Conservation (phyloP, 2,888 invertebrate species). For the Chesias legatella region DNA sequence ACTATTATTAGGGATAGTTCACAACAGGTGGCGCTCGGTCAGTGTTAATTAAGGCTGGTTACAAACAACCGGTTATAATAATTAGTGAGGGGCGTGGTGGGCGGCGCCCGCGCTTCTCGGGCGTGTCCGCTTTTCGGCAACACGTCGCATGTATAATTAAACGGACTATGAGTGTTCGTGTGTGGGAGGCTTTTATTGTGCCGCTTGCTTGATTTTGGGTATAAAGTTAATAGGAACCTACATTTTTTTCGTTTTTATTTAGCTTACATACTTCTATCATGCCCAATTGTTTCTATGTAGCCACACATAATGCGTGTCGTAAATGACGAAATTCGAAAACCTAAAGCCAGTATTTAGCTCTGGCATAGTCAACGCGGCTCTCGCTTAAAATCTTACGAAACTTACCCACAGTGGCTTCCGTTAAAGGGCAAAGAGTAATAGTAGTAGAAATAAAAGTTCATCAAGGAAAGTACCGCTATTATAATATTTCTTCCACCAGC, state of each 20-base stretch:
- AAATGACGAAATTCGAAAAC: too few relatives aligned
- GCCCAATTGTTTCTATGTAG: too few relatives aligned
- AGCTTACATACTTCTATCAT: too few relatives aligned
- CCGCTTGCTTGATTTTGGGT: neutral
- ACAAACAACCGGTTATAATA: slow-evolving; percentile 76
- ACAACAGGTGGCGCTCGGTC: slow-evolving; percentile 68
- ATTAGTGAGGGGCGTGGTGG: slow-evolving; percentile 74
- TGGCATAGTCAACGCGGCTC: too few relatives aligned
- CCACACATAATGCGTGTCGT: too few relatives aligned
- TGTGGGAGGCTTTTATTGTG: slow-evolving; percentile 40
- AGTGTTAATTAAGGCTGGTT: slow-evolving; percentile 65
- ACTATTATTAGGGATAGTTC: slow-evolving; percentile 43
- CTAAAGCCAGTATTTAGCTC: too few relatives aligned
- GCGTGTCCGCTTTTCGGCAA: slow-evolving; percentile 55
- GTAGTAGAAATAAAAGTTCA: too few relatives aligned
- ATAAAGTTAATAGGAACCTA: slow-evolving; percentile 24
- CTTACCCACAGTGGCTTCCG: too few relatives aligned
- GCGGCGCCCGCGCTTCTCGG: slow-evolving; percentile 52
- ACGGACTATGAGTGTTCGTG: slow-evolving; percentile 39
- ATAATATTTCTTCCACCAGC: too few relatives aligned
- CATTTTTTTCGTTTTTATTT: slow-evolving; percentile 12
- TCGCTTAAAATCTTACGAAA: too few relatives aligned
- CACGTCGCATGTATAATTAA: slow-evolving; percentile 53
- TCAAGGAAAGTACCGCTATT: too few relatives aligned
- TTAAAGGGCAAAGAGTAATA: too few relatives aligned